Conservation (phyloP, 2,888 invertebrate genomes). For the Dolichopus griseipennis region DNA sequence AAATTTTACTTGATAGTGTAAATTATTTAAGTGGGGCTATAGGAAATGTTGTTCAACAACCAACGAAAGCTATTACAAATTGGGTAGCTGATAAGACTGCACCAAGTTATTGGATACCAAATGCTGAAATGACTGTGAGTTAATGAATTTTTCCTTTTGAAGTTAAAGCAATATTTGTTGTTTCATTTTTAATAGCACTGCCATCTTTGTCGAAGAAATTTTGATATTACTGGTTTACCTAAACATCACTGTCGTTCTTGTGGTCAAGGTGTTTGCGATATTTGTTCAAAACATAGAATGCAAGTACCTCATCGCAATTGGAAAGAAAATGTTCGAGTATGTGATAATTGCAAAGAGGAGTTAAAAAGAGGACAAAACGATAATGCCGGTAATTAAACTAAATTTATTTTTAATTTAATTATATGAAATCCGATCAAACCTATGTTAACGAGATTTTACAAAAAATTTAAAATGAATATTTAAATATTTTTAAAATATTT, state of each 20-base stretch:
- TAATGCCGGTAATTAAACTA: constrained; percentile 29
- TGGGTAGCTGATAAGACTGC: constrained; percentile 69
- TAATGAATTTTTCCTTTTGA: not conserved
- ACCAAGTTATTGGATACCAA: constrained; percentile 72
- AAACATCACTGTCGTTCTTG: constrained; percentile 72
- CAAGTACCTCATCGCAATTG: constrained; percentile 66
- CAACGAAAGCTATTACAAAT: constrained; percentile 54
- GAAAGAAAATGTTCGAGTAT: constrained; percentile 61
- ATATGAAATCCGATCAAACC: no score
- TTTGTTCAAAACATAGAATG: constrained; percentile 57
- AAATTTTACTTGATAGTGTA: constrained; percentile 57
- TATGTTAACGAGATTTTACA: no score
- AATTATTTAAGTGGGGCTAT: constrained; percentile 55
- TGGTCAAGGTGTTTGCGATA: constrained; percentile 70
- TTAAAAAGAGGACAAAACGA: constrained; percentile 26
- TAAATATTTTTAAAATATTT: not conserved
- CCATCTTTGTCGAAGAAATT: constrained; percentile 52
- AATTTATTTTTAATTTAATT: not conserved
- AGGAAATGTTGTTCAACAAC: constrained; percentile 57
- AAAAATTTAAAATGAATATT: no score
- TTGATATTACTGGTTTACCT: constrained; percentile 48
- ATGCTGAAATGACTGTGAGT: constrained; percentile 60
- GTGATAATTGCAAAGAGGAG: constrained; percentile 53
- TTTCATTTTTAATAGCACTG: constrained; percentile 48
- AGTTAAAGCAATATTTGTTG: constrained; percentile 7